Percentiles rank a stretch among this genome's conserved stretches.
Evolutionary conservation across 2,113 vertebrate species (phyloP).

Genomic region (Rhinoderma darwinii): DNA sequence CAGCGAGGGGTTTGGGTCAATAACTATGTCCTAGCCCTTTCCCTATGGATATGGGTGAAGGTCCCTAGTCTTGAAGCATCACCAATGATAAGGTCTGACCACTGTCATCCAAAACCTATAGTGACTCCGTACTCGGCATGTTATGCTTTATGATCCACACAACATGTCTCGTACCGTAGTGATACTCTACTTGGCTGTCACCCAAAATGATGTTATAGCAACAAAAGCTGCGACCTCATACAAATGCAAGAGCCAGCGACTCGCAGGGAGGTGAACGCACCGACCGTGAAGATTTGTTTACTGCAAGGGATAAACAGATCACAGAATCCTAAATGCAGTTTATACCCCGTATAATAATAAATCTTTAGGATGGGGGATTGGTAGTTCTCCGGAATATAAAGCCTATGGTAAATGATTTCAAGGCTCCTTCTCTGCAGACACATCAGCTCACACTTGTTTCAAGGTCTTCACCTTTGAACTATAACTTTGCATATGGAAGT

Average conservation of each 20-base stretch:
- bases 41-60: neutral
- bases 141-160: neutral
- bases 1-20: neutral
- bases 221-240: neutral
- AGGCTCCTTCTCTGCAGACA: neutral
- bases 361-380: neutral
- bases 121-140: neutral
- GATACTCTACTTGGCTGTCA: conserved; percentile 3
- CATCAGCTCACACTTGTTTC: neutral
- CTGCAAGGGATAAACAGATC: neutral
- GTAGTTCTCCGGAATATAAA: neutral
- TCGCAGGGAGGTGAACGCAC: neutral
- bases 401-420: neutral
- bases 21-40: neutral
- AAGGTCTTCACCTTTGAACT: neutral
- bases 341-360: conserved; percentile 12
- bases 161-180: neutral
- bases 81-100: neutral
- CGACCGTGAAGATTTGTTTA: neutral
- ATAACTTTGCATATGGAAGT: neutral
- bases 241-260: neutral
- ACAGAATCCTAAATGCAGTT: neutral
- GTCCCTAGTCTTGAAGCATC: neutral
- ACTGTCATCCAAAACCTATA: neutral
- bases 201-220: neutral